Percentiles rank a stretch among this genome's conserved stretches.
phyloP scores from a whole-genome alignment of 2,888 invertebrate genomes.

The Ditylenchus weischeri region DNA sequence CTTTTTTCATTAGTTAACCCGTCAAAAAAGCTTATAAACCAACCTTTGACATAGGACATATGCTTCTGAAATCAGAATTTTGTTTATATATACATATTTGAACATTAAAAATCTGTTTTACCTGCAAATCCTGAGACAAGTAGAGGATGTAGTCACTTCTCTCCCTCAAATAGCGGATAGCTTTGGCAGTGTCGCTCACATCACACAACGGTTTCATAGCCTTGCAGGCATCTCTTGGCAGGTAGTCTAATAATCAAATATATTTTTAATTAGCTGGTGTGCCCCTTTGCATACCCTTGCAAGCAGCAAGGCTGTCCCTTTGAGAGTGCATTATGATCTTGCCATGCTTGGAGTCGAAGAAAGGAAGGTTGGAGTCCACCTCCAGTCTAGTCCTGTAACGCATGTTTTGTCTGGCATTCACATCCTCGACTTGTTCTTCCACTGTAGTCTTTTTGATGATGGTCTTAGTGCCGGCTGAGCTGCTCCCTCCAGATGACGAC shows the following conservation, averaged over 20 bases:
- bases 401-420: no score
- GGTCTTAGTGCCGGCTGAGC: no score
- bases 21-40: no score
- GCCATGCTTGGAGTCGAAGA: conserved; percentile 1
- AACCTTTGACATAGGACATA: neutral
- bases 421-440: no score
- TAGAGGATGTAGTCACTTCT: conserved; percentile 2
- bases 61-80: neutral
- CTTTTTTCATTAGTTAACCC: no score
- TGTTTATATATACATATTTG: neutral
- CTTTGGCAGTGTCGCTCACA: neutral
- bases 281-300: neutral
- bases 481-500: no score
- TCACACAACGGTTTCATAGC: neutral
- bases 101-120: no score
- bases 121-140: neutral
- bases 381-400: no score
- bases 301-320: neutral
- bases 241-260: neutral
- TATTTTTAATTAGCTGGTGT: no score
- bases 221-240: neutral
- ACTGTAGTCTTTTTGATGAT: no score
- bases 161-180: neutral
- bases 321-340: neutral
- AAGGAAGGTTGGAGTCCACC: neutral